Conservation (phyloP, 2,888 invertebrate genomes). For the Philereme transversata region DNA sequence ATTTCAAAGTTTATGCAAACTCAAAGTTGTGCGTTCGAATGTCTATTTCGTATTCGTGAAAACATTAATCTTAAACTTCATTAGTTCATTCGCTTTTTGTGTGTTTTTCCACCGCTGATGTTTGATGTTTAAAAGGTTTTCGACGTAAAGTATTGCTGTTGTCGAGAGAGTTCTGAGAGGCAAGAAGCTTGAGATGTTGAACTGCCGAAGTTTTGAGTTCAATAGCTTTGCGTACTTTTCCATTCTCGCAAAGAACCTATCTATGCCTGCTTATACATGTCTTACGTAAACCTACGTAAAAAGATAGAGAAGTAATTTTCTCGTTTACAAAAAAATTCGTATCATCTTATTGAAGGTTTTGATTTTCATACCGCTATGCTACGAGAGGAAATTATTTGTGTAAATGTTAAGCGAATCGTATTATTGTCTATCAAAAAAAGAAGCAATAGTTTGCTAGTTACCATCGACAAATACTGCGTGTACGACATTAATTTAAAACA, state of each 20-base stretch:
- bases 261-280: no score
- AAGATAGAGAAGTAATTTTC: no score
- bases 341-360: no score
- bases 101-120: conserved; percentile 68
- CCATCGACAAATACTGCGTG: no score
- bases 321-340: no score
- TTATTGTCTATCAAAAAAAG: no score
- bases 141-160: conserved; percentile 76
- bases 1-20: conserved; percentile 9
- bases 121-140: conserved; percentile 80
- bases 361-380: no score
- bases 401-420: no score
- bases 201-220: conserved; percentile 37
- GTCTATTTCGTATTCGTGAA: conserved; percentile 16
- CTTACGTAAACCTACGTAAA: no score
- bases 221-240: conserved; percentile 21
- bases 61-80: conserved; percentile 54
- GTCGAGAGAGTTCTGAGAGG: conserved; percentile 55
- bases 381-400: no score
- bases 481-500: no score
- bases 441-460: no score
- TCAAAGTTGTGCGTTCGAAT: conserved; percentile 1
- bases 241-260: background rate
- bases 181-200: conserved; percentile 53
- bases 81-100: conserved; percentile 61